A percentile compares a stretch with the other conserved stretches of the same genome.
phyloP scores from a whole-genome alignment of 2,113 vertebrate species.

The Orthonyx spaldingii region DNA sequence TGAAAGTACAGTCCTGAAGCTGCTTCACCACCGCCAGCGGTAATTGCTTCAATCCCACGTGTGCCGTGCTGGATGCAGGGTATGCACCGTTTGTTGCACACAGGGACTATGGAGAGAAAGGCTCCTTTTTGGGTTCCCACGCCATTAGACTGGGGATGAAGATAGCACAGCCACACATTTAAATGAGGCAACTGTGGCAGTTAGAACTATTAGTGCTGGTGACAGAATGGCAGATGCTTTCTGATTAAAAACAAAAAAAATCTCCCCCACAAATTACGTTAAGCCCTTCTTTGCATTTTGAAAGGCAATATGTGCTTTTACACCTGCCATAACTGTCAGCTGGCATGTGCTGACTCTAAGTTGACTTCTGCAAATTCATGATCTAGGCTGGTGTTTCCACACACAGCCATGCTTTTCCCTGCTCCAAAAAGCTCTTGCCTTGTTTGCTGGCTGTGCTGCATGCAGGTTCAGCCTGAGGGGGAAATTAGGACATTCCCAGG shows the following conservation, averaged over 20 bases:
- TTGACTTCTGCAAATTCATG: background rate
- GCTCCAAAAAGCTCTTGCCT: background rate
- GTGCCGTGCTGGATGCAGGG: background rate
- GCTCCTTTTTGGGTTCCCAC: background rate
- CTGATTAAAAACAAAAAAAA: background rate
- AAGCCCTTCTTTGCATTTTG: slow-evolving; percentile 33
- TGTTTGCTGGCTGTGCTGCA: background rate
- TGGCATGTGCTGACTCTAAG: background rate
- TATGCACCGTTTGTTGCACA: fast-evolving
- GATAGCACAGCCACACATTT: background rate
- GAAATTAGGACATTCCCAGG: background rate
- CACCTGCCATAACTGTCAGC: slow-evolving; percentile 23
- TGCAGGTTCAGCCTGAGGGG: background rate
- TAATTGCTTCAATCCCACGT: fast-evolving
- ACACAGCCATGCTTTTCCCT: background rate
- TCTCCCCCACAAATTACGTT: background rate
- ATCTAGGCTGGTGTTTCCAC: background rate
- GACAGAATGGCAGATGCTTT: background rate
- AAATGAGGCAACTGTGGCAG: background rate
- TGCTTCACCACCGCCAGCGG: background rate
- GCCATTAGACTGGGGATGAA: background rate
- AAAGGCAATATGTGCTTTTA: slow-evolving; percentile 33
- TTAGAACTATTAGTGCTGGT: background rate
- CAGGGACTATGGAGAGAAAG: background rate
- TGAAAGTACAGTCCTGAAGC: background rate